These are phyloP conservation scores for Psylliodes chrysocephalus DNA, from an alignment of 2,888 invertebrate species.

Conservation along the genomic window DNA sequence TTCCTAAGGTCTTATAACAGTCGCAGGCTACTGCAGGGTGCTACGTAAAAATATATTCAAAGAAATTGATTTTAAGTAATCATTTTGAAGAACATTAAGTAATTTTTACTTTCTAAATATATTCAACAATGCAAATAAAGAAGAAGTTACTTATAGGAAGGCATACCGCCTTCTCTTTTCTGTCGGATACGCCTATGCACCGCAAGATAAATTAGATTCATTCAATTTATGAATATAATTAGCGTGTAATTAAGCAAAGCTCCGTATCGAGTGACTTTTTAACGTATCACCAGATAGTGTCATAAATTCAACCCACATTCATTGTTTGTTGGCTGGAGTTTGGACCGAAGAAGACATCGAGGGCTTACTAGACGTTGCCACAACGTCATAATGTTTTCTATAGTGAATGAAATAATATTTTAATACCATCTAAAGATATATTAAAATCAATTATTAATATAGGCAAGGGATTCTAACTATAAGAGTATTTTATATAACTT, in stretches of 20 bases:
- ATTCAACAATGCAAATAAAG: too few species aligned
- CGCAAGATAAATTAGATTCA: conserved; percentile 42
- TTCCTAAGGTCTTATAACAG: too few species aligned
- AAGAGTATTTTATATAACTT: too few species aligned
- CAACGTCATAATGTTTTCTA: not conserved
- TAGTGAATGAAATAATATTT: too few species aligned
- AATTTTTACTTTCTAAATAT: too few species aligned
- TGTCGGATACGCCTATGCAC: conserved; percentile 14
- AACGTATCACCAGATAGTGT: conserved; percentile 49
- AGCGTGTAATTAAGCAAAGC: conserved; percentile 48
- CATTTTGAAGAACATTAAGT: too few species aligned
- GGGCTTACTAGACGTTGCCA: not conserved
- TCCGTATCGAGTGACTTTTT: conserved; percentile 43
- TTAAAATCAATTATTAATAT: too few species aligned
- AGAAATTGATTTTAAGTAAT: too few species aligned
- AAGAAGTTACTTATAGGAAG: conserved; percentile 2
- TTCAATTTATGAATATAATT: conserved; percentile 49
- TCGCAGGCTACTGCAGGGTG: too few species aligned
- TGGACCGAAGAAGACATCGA: conserved; percentile 50
- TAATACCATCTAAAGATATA: too few species aligned
- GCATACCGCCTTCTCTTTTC: conserved; percentile 3
- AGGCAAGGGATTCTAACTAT: too few species aligned
- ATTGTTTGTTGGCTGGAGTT: conserved; percentile 41
- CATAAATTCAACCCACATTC: conserved; percentile 57
- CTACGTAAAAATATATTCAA: too few species aligned